Conservation (phyloP, 2,888 invertebrate genomes). For the Itoplectis maculator region DNA sequence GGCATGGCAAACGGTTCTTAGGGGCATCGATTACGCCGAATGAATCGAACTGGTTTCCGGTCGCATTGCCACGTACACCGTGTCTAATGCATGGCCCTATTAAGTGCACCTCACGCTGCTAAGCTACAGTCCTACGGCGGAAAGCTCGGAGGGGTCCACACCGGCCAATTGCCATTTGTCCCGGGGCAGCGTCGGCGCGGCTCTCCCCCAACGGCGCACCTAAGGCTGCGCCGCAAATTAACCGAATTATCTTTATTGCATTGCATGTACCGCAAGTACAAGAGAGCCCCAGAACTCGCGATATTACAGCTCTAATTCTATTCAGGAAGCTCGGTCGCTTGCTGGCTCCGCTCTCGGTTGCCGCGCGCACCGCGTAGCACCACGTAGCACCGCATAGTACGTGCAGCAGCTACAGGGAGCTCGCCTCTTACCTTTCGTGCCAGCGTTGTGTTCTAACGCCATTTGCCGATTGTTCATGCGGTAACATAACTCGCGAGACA, state of each 20-base stretch:
- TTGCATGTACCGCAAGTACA: constrained; percentile 60
- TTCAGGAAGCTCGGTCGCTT: constrained; percentile 61
- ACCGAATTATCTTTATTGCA: constrained; percentile 71
- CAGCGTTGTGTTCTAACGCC: neutral
- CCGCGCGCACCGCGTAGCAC: constrained; percentile 46
- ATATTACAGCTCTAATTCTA: constrained; percentile 71
- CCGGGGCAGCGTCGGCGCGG: constrained; percentile 46
- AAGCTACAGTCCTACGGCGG: neutral
- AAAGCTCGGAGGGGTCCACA: constrained; percentile 30
- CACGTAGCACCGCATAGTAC: constrained; percentile 40
- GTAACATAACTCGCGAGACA: neutral
- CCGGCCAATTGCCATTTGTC: constrained; percentile 36
- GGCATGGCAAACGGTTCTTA: neutral
- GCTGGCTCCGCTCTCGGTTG: constrained; percentile 4
- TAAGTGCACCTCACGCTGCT: constrained; percentile 10
- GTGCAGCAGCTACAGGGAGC: constrained; percentile 44
- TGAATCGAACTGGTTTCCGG: neutral
- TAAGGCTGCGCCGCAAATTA: constrained; percentile 68
- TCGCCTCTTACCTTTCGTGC: constrained; percentile 54
- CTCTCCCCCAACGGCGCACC: constrained; percentile 31
- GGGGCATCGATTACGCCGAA: neutral
- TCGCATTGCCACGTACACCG: neutral
- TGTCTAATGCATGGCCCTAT: constrained; percentile 13
- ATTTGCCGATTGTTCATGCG: neutral
- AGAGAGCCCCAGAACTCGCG: constrained; percentile 50